Percentiles rank a stretch among this genome's conserved stretches.
phyloP scores from a whole-genome alignment of 2,797 vertebrate species.

The Peromyscus eremicus region DNA sequence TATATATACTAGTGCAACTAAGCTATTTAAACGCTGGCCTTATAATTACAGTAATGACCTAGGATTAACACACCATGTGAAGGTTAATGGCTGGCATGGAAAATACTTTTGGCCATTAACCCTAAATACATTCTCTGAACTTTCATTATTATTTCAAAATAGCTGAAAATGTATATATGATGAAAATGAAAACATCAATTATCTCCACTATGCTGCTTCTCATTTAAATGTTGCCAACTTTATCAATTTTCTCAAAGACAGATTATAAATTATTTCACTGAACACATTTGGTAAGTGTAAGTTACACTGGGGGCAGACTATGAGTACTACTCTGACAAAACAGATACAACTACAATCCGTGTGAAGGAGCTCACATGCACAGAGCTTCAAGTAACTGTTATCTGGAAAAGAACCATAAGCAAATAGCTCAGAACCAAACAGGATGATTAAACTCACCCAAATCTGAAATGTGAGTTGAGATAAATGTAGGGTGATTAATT shows the following conservation, averaged over 20 bases:
- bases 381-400: background rate
- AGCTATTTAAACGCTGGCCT: conserved; percentile 68
- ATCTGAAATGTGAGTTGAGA: background rate
- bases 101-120: conserved; percentile 79
- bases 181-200: conserved; percentile 71
- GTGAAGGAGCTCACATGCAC: background rate
- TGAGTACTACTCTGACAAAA: background rate
- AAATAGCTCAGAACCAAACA: background rate
- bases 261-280: background rate
- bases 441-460: background rate
- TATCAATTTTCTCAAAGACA: background rate
- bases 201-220: background rate
- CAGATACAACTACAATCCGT: background rate
- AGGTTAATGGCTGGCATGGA: conserved; percentile 79
- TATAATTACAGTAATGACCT: conserved; percentile 74
- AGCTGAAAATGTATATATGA: conserved; percentile 67
- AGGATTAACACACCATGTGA: conserved; percentile 55
- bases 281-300: background rate
- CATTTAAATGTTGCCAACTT: conserved; percentile 31
- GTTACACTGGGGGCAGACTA: background rate
- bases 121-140: conserved; percentile 73
- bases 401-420: background rate
- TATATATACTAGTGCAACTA: background rate
- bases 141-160: conserved; percentile 80
- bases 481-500: background rate